Conservation (phyloP, 2,797 vertebrate species). For the Poeciliopsis turneri region DNA sequence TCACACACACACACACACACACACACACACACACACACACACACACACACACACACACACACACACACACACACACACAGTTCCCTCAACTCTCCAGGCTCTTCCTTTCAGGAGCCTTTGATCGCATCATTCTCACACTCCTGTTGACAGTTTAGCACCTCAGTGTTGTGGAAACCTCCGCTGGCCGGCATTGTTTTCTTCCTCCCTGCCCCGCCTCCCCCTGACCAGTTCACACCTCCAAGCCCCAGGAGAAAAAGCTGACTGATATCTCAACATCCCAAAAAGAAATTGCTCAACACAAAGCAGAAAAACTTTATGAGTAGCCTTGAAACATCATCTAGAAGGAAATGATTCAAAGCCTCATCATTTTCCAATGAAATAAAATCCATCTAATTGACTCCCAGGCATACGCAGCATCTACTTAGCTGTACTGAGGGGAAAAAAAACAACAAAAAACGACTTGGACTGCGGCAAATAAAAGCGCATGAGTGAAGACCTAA, state of each 20-base stretch:
- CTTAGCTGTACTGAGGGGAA: constrained; percentile 3
- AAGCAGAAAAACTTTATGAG: constrained; percentile 24
- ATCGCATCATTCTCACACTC: constrained; percentile 72
- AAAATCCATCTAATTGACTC: constrained; percentile 59
- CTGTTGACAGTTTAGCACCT: constrained; percentile 77
- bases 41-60: constrained; percentile 33
- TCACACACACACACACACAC: constrained; percentile 35
- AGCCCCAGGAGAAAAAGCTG: constrained; percentile 43
- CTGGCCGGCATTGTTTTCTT: constrained; percentile 61
- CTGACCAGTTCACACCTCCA: constrained; percentile 54
- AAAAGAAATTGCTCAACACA: constrained; percentile 15
- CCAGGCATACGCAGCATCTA: constrained; percentile 36
- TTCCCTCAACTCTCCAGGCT: constrained; percentile 56
- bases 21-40: constrained; percentile 30
- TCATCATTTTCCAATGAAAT: constrained; percentile 34
- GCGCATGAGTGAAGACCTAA: constrained; percentile 30
- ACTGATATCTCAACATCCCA: constrained; percentile 32
- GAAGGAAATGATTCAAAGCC: constrained; percentile 41
- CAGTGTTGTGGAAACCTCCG: constrained; percentile 59
- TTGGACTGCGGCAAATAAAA: constrained; percentile 41
- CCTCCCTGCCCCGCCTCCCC: constrained; percentile 17
- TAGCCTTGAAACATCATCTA: constrained; percentile 32
- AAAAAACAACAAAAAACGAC: neutral
- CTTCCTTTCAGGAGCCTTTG: constrained; percentile 69
- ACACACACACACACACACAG: constrained; percentile 28